phyloP scores from a whole-genome alignment of 1,140 invertebrate species.

The Bombus affinis region DNA sequence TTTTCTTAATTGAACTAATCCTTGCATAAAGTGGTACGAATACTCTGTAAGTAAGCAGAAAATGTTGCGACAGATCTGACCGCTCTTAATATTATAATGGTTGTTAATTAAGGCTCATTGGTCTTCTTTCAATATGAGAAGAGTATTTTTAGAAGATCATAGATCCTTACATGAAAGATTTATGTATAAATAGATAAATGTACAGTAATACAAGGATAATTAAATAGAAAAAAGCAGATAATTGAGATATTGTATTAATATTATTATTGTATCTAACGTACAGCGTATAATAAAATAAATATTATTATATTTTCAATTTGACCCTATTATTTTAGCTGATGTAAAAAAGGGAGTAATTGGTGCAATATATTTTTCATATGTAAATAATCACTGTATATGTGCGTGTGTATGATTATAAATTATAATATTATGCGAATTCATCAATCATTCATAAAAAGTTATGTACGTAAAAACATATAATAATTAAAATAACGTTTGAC shows the following conservation, averaged over 20 bases:
- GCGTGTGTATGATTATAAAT: not conserved
- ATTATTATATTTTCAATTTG: constrained; percentile 79
- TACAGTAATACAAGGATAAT: constrained; percentile 77
- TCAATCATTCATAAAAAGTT: constrained; percentile 44
- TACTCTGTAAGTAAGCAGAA: constrained; percentile 46
- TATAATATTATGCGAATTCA: constrained; percentile 48
- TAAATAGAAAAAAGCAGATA: constrained; percentile 70
- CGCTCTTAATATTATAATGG: constrained; percentile 73
- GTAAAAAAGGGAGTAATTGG: not conserved
- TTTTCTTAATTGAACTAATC: constrained; percentile 49
- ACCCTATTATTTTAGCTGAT: constrained; percentile 59
- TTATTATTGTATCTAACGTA: constrained; percentile 79
- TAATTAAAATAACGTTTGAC: constrained; percentile 40
- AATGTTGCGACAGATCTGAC: constrained; percentile 65
- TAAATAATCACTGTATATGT: constrained; percentile 24
- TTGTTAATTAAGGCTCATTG: constrained; percentile 75
- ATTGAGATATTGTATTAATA: constrained; percentile 79
- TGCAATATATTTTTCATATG: constrained; percentile 50
- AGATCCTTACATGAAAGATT: constrained; percentile 75
- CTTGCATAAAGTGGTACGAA: constrained; percentile 43
- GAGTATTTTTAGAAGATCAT: constrained; percentile 59
- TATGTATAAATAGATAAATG: constrained; percentile 78
- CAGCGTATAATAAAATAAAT: constrained; percentile 76
- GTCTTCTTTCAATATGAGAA: constrained; percentile 57
- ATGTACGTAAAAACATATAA: constrained; percentile 11